These are phyloP conservation scores for Cherax quadricarinatus DNA, from an alignment of 1,140 invertebrate genomes.

Conservation along the genomic window DNA sequence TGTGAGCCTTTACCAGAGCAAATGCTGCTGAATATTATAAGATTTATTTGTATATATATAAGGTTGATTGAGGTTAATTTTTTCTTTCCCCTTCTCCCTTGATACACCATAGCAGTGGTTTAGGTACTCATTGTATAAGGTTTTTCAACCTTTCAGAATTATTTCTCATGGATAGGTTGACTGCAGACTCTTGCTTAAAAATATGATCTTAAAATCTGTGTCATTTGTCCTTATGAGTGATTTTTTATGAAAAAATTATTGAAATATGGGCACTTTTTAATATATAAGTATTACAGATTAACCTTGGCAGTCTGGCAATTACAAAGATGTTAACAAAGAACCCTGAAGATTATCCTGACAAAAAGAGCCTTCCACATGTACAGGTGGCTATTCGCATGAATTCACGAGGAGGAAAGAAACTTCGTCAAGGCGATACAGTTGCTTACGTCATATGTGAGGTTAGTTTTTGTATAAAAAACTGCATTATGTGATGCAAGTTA, in stretches of 20 bases:
- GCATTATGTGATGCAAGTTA: no score
- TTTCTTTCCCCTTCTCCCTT: no score
- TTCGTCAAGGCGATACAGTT: slow-evolving; percentile 95
- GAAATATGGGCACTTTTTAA: background rate
- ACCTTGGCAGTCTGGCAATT: slow-evolving; percentile 61
- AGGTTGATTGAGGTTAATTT: no score
- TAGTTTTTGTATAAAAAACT: slow-evolving; percentile 31
- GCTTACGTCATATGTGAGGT: slow-evolving; percentile 96
- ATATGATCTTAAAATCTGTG: background rate
- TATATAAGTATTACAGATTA: slow-evolving; percentile 48
- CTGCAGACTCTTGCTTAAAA: background rate
- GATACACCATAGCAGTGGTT: no score
- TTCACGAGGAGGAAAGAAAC: slow-evolving; percentile 81
- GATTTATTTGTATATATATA: no score
- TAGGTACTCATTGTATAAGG: no score
- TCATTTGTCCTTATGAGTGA: no score
- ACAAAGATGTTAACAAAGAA: slow-evolving; percentile 94
- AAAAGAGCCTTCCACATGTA: slow-evolving; percentile 91
- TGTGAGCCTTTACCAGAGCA: no score
- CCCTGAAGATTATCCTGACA: slow-evolving; percentile 94
- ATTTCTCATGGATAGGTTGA: no score
- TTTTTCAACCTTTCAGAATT: no score
- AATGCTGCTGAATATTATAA: no score
- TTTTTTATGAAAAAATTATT: background rate
- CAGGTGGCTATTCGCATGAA: slow-evolving; percentile 76